Evolutionary conservation across 2,113 vertebrate genomes (phyloP).

Genomic region (Setophaga kirtlandii): DNA sequence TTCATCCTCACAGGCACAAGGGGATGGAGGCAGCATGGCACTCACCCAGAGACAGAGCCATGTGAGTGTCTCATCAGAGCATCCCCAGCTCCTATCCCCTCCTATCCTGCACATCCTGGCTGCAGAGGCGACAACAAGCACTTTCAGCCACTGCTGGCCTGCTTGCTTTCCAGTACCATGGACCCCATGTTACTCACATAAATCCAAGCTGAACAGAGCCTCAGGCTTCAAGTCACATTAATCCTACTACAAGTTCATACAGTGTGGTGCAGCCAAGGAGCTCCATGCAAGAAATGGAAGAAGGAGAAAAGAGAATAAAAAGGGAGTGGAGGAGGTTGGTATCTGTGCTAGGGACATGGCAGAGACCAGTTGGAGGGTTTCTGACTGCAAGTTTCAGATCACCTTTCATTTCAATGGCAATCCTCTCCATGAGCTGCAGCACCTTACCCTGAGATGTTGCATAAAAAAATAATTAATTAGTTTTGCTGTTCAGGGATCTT

Average conservation of each 20-base stretch:
- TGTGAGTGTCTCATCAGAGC: neutral
- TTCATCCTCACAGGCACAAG: neutral
- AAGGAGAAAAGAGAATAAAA: neutral
- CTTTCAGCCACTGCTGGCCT: accelerated
- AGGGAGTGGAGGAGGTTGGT: accelerated
- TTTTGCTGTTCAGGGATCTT: neutral
- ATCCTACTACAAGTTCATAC: neutral
- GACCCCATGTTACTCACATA: neutral
- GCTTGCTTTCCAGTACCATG: neutral
- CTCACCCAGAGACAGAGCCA: neutral
- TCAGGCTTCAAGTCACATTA: neutral
- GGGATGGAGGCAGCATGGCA: neutral
- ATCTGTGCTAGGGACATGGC: neutral
- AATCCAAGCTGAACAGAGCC: neutral
- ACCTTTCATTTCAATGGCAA: neutral
- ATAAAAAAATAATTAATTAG: neutral
- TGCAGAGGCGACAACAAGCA: accelerated
- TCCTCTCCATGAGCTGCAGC: neutral
- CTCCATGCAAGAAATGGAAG: neutral
- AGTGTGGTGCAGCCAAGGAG: neutral
- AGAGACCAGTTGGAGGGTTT: neutral
- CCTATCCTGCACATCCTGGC: neutral
- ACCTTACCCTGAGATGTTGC: neutral
- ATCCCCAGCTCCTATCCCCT: neutral
- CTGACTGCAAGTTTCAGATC: neutral